These are phyloP conservation scores for Pegoplata infirma DNA, from an alignment of 2,888 invertebrate genomes.

Conservation along the genomic window DNA sequence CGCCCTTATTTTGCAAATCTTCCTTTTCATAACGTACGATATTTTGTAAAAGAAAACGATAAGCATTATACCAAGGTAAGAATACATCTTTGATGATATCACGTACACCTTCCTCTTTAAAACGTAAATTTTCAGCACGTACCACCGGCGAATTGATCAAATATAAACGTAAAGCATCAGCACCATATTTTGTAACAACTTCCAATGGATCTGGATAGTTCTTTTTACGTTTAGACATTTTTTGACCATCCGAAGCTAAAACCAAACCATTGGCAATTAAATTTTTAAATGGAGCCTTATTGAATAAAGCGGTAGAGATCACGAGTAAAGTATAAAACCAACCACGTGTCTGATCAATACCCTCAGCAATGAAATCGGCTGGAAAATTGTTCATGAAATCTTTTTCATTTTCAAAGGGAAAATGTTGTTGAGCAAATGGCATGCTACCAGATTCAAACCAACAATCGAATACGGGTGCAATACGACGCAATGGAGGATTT, in stretches of 20 bases:
- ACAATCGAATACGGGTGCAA: conserved; percentile 98
- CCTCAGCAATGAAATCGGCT: conserved; percentile 99
- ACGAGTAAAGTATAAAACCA: conserved; percentile 99
- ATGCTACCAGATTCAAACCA: conserved; percentile 99
- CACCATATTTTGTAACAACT: conserved; percentile 94
- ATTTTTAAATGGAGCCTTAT: conserved; percentile 98
- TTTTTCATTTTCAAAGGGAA: conserved; percentile 94
- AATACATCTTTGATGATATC: conserved; percentile 98
- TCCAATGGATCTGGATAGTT: conserved; percentile 99
- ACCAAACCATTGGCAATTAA: conserved; percentile 97
- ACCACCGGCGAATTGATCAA: conserved; percentile 99
- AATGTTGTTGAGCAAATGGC: conserved; percentile 98
- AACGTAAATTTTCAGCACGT: conserved; percentile 95
- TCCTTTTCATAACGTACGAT: conserved; percentile 88
- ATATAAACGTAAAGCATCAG: conserved; percentile 97
- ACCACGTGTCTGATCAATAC: conserved; percentile 97
- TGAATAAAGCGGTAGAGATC: conserved; percentile 95
- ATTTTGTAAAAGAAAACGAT: conserved; percentile 96
- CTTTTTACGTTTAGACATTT: conserved; percentile 99
- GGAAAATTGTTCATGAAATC: conserved; percentile 95
- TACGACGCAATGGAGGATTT: conserved; percentile 89
- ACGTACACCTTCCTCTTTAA: conserved; percentile 97
- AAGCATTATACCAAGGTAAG: conserved; percentile 97
- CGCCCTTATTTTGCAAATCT: conserved; percentile 78
- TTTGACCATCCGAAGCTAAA: conserved; percentile 97